phyloP scores from a whole-genome alignment of 2,797 vertebrate genomes.

The Buphagus erythrorhynchus region DNA sequence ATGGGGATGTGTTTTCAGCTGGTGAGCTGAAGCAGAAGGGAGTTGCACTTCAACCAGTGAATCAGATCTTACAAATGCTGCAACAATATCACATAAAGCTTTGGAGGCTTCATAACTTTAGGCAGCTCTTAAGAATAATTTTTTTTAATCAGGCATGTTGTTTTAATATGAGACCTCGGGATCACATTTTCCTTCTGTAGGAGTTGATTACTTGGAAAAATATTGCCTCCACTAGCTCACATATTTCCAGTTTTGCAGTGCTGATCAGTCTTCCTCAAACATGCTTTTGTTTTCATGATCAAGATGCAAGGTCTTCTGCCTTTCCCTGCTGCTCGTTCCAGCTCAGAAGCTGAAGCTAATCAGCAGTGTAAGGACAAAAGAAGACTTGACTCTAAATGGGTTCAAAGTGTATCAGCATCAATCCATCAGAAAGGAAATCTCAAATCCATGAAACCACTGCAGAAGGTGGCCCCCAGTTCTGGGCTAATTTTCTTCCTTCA shows the following conservation, averaged over 20 bases:
- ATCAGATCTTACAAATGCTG: neutral
- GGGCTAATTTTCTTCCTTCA: neutral
- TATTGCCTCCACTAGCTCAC: neutral
- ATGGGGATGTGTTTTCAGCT: constrained; percentile 44
- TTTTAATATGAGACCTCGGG: neutral
- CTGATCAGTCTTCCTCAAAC: neutral
- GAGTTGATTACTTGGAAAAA: neutral
- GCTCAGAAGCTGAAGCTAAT: neutral
- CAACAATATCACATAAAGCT: neutral
- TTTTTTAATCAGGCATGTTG: neutral
- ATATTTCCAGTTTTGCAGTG: neutral
- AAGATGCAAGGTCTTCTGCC: neutral
- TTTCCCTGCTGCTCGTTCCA: neutral
- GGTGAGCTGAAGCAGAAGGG: neutral
- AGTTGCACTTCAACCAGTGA: neutral
- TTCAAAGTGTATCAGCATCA: neutral
- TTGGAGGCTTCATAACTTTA: neutral
- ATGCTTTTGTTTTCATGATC: neutral
- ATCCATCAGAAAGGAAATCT: neutral
- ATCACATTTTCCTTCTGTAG: neutral
- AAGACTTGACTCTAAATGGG: neutral
- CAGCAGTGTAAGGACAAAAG: neutral
- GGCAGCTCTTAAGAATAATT: neutral
- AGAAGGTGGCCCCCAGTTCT: neutral
- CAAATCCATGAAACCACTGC: neutral